Evolutionary conservation across 2,797 vertebrate genomes (phyloP), one percentile per base, ranked within the genome.

Genomic region (Hydrocynus forskahlii): DNA sequence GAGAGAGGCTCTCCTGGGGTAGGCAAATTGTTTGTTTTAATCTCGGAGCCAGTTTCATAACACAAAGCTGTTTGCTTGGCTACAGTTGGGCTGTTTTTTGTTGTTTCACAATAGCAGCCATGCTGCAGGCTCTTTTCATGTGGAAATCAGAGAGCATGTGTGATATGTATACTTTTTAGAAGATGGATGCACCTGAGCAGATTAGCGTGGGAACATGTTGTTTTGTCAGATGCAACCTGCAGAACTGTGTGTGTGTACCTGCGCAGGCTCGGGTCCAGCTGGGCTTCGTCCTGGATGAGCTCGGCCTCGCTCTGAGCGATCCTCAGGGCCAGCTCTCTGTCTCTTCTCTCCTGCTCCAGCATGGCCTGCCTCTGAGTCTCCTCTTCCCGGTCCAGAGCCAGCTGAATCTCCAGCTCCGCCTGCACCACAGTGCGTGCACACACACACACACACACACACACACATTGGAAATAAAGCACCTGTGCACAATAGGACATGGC

Each of bases 221-320:
- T 48, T 48, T 78, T 66, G 54, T 77, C 35, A 16, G 76, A 71
- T 59, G 40, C 38, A 50, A 50, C 48, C 76, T 13, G 21, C 54
- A 81, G 29, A 2, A 0, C 78, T 76, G 74, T 48, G 5, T 21
- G 21, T 69, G 52, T 10, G 17, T 96, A 99, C 98, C 98, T 99
- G 91, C 97, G 96, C 78, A 99, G 92, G 4, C 89, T 90, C 0
- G 89, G 74, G 64, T 99, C 98, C 5, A 92, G 72, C 88, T 96
- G 96, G 9, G 91, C 90, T 55, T 99, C 98, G 0, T 99, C 98
- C 0, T 88, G 95, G 91, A 98, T 98, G 88, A 99, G 98, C 86
- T 99, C 98, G 0, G 97, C 94, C 78, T 99, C 97, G 0, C 93
- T 98, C 88, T 97, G 97, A 60, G 97, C 98, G 19, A 99, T 99